Base-by-base conservation (phyloP, 2,113 vertebrate genomes). In the Suncus etruscus region DNA sequence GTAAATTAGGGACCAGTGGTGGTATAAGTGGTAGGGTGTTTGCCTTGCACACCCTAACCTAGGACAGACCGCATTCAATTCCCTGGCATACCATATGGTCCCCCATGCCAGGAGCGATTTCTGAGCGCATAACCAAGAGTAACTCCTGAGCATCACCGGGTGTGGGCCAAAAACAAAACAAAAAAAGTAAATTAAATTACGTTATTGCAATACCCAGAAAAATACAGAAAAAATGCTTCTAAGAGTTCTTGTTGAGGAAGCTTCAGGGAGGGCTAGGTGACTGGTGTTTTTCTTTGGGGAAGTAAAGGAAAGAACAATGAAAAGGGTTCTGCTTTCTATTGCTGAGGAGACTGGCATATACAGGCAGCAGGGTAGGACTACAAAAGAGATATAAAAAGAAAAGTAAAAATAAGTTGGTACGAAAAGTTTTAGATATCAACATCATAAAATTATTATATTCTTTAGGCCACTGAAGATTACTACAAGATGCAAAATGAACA, bases 121-220 rank as follows among this genome's bases (percentile, higher is more conserved):
- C 5, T 39, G 39, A 39, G 39, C 39, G 5, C 39, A 39, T 39
- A 39, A 5, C 39, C 39, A 39, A 5, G 39, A 39, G 39, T 39
- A 39, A 39, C 39, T 5, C 5, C 39, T 39, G 39, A 39, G 39
- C 39, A 39, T 39, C 39, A 39, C 39, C 39, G 5, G 39, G 39
- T 39, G 39, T 39, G 39, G 39, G 39, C 39, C 39, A 39, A 39
- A 39, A 39, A 5, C 39, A 39, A 39, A 39, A 39, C 3, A 39
- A 39, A 20, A 29, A 83, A 95, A 83, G 92, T 84, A 91, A 82
- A 63, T 86, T 79, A 81, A 47, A 80, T 65, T 27, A 48, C 22
- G 20, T 29, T 76, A 8, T 58, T 58, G 5, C 31, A 51, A 47
- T 29, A 87, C 29, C 16, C 72, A 22, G 5, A 45, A 12, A 91